Base-by-base conservation (phyloP, 2,797 vertebrate species). In the Australoheros facetus region DNA sequence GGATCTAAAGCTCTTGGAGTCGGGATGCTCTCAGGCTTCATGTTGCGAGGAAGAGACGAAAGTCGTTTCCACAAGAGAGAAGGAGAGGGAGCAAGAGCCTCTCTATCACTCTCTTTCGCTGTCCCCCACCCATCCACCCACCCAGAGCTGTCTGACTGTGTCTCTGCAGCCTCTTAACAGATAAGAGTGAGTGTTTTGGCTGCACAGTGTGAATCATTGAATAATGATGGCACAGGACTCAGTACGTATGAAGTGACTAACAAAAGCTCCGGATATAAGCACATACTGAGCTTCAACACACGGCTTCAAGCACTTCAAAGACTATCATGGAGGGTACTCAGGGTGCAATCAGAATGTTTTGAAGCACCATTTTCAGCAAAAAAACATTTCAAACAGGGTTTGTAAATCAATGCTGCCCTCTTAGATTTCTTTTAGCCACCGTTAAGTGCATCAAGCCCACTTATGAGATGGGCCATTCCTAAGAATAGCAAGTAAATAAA, bases 151-250 rank as follows among this genome's bases (percentile, higher is more conserved):
- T 91, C 88, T 90, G 90, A 91, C 89, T 89, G 86, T 48, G 71
- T 92, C 84, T 89, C 85, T 83, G 86, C 91, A 90, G 91, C 91
- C 91, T 93, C 88, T 90, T 86, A 86, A 83, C 88, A 87, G 90
- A 92, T 90, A 91, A 92, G 87, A 91, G 87, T 75, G 85, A 92
- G 87, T 92, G 91, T 94, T 93, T 90, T 92, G 92, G 91, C 88
- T 89, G 90, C 88, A 91, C 89, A 86, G 87, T 87, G 90, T 92
- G 92, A 93, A 90, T 92, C 89, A 92, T 78, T 92, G 90, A 93
- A 93, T 93, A 91, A 92, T 91, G 88, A 93, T 87, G 91, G 86
- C 83, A 87, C 86, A 90, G 87, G 81, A 90, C 81, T 87, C 80
- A 6, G 85, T 85, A 84, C 84, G 84, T 91, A 90, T 85, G 82